phyloP scores from a whole-genome alignment of 2,888 invertebrate genomes.

The Melanophora roralis region DNA sequence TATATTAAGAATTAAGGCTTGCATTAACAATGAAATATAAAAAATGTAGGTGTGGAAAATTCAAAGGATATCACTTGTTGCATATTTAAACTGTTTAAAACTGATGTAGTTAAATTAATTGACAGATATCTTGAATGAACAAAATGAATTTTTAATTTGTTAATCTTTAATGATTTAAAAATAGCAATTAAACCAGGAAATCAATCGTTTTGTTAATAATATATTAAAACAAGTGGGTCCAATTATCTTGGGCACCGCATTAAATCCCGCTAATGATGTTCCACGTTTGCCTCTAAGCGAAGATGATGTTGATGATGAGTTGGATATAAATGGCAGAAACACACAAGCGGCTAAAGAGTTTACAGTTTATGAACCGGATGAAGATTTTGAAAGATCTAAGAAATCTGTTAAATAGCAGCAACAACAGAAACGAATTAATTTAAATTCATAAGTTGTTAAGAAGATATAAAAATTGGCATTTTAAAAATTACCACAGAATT shows the following conservation, averaged over 20 bases:
- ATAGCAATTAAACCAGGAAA: conserved; percentile 72
- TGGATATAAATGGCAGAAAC: conserved; percentile 52
- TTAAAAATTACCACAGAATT: conserved; percentile 15
- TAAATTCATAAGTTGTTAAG: too few species aligned
- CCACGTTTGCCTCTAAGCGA: conserved; percentile 42
- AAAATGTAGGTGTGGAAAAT: conserved; percentile 31
- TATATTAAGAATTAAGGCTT: conserved; percentile 4
- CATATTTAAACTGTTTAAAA: background rate
- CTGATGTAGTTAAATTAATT: conserved; percentile 19
- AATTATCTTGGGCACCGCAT: conserved; percentile 69
- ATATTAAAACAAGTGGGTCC: conserved; percentile 70
- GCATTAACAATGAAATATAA: background rate
- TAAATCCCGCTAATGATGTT: conserved; percentile 67
- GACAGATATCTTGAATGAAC: background rate
- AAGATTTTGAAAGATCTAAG: conserved; percentile 64
- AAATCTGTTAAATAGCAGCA: background rate
- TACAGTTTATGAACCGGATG: conserved; percentile 68
- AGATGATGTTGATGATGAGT: conserved; percentile 51
- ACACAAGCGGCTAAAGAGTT: conserved; percentile 65
- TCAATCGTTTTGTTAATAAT: conserved; percentile 72
- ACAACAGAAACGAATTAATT: too few species aligned
- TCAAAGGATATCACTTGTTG: conserved; percentile 27
- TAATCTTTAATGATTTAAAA: conserved; percentile 17
- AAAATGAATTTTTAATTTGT: conserved; percentile 36
- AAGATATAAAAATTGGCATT: conserved; percentile 18